Evolutionary conservation across 1,140 invertebrate genomes (phyloP), one percentile per base, ranked within the genome.

Genomic region (Oscheius sp.): DNA sequence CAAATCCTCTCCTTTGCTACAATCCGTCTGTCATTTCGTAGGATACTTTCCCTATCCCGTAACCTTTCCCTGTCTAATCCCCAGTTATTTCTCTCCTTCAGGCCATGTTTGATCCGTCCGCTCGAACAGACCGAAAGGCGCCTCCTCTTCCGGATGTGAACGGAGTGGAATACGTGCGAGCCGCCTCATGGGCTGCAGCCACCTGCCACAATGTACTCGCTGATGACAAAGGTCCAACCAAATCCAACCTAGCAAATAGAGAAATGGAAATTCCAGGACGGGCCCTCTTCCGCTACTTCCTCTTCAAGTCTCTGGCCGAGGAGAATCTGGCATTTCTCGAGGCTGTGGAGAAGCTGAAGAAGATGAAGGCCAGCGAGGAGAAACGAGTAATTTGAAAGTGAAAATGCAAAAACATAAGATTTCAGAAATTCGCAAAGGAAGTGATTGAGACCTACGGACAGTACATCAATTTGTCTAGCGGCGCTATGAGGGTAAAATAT

Each of bases 241-340:
- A 23, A 18, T 58, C 35, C 35, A 10, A 66, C 4, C 15, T 7
- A 23, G 0, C n/a, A 28, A 67, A 67, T 49, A 20, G 7, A n/a
- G 49, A 26, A 74, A 74, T 74, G 32, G 45, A 58, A 61, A 75
- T 23, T 69, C 55, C 49, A 78, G 77, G 75, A 10, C 38, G 80
- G 26, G 78, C 84, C 71, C 71, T 83, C 3, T 83, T 83, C 74
- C 81, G 81, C 52, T 82, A 78, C 55, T 83, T 83, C 68, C 68
- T 83, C 1, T 79, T 71, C 55, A 71, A 83, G 63, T 72, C 82
- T 15, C 63, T 83, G 26, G 82, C 82, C 26, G 82, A 83, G 49
- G 82, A 83, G 73, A 83, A 83, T 73, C 76, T 83, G 13, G 42
- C 76, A 0, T 83, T 83, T 52, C 68, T 83, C 26, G 82, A 83